Base-by-base conservation (phyloP, 2,797 vertebrate species). In the Tragopan temminckii region DNA sequence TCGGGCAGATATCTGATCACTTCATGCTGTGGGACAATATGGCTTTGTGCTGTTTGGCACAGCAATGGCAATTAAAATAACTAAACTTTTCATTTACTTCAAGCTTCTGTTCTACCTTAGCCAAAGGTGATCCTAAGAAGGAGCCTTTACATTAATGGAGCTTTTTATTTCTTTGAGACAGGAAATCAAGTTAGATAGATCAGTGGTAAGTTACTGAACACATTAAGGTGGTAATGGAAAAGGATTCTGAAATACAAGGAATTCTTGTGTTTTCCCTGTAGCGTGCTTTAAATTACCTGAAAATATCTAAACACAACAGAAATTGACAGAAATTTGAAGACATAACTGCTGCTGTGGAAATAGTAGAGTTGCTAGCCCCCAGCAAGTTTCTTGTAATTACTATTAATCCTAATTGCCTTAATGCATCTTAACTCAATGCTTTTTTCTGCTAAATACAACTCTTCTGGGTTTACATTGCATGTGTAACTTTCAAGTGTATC, bases 21-120 rank as follows among this genome's bases (percentile, higher is more conserved):
- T 98, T 96, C 98, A 97, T 97, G 97, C 98, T 98, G 98, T 95
- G 98, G 97, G 95, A 97, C 98, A 98, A 97, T 98, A 98, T 98
- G 97, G 98, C 97, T 98, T 97, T 97, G 94, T 96, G 95, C 93
- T 94, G 96, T 95, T 96, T 90, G 90, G 80, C 96, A 97, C 94
- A 96, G 91, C 96, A 95, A 77, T 89, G 90, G 86, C 97, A 95
- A 96, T 95, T 95, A 97, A 87, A 95, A 92, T 94, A 94, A 95
- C 95, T 94, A 96, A 88, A 82, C 94, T 97, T 95, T 94, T 95
- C 77, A 71, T 88, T 92, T 83, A 82, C 94, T 97, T 94, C 50
- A 88, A 66, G 92, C 69, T 94, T 95, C 86, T 61, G 67, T 91
- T 93, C 89, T 96, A 79, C 64, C 57, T 91, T 88, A 76, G 75